Conservation (phyloP, 2,888 invertebrate genomes). For the Steinernema carpocapsae region DNA sequence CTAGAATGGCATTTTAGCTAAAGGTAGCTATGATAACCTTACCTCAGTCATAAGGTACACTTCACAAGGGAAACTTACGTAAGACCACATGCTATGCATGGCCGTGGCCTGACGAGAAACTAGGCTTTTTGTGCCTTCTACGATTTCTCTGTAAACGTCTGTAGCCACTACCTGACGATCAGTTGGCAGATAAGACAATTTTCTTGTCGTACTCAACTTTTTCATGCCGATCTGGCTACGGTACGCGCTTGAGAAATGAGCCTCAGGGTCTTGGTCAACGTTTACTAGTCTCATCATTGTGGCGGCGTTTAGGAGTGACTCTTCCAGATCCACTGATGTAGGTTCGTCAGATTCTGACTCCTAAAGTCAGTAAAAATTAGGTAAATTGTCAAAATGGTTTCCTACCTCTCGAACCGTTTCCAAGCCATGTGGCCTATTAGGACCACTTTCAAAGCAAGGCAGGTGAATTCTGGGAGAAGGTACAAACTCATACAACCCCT, state of each 20-base stretch:
- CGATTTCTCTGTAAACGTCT: neutral
- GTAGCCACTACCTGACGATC: neutral
- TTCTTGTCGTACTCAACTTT: neutral
- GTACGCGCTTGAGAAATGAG: neutral
- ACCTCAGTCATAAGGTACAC: conserved; percentile 22
- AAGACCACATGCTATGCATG: conserved; percentile 25
- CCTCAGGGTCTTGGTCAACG: neutral
- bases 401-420: neutral
- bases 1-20: neutral
- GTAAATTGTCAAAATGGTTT: neutral
- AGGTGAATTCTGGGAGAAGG: neutral
- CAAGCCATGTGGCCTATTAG: neutral
- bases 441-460: conserved; percentile 7
- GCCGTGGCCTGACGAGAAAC: neutral
- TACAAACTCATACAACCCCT: neutral
- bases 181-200: neutral
- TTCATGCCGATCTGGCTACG: conserved; percentile 14
- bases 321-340: neutral
- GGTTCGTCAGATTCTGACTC: neutral
- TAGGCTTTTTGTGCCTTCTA: neutral
- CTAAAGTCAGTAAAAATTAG: neutral
- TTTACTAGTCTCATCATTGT: conserved; percentile 4
- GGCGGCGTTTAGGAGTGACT: conserved; percentile 11
- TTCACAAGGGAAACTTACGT: conserved; percentile 18
- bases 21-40: neutral